Conservation (phyloP, 2,797 vertebrate species). For the Dermochelys coriacea region DNA sequence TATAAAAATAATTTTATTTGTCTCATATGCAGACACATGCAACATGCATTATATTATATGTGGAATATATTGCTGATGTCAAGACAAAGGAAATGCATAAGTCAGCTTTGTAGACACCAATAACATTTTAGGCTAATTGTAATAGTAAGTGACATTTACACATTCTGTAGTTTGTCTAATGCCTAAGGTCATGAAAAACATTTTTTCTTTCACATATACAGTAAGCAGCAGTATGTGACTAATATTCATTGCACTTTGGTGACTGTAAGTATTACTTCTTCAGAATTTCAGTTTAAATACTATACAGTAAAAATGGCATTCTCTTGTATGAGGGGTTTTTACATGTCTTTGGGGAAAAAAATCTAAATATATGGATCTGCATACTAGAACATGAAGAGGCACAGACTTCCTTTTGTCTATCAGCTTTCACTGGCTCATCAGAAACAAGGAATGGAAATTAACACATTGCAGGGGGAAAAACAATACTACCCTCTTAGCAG, state of each 20-base stretch:
- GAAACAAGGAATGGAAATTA: slow-evolving; percentile 19
- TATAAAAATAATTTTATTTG: slow-evolving; percentile 41
- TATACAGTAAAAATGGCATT: slow-evolving; percentile 40
- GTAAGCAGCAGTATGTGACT: slow-evolving; percentile 16
- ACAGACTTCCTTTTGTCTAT: background rate
- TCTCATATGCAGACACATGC: background rate
- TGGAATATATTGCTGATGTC: background rate
- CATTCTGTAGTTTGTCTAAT: slow-evolving; percentile 44
- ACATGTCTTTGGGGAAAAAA: background rate
- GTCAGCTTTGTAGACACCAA: background rate
- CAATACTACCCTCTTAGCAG: background rate
- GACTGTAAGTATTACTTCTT: slow-evolving; percentile 40
- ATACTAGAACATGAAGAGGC: background rate
- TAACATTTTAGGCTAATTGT: slow-evolving; percentile 34
- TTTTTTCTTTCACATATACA: slow-evolving; percentile 30
- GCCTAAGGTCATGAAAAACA: slow-evolving; percentile 44
- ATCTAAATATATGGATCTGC: background rate
- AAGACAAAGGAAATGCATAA: slow-evolving; percentile 47
- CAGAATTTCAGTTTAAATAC: slow-evolving; percentile 15
- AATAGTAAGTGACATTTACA: slow-evolving; percentile 29
- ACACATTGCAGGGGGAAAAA: background rate
- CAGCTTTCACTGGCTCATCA: slow-evolving; percentile 6
- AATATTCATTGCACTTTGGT: slow-evolving; percentile 53
- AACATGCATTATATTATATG: background rate
- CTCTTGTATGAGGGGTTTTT: background rate